A percentile compares a stretch with the other conserved stretches of the same genome.
Evolutionary conservation across 2,888 invertebrate genomes (phyloP).

Genomic region (Drosophila macrospina): DNA sequence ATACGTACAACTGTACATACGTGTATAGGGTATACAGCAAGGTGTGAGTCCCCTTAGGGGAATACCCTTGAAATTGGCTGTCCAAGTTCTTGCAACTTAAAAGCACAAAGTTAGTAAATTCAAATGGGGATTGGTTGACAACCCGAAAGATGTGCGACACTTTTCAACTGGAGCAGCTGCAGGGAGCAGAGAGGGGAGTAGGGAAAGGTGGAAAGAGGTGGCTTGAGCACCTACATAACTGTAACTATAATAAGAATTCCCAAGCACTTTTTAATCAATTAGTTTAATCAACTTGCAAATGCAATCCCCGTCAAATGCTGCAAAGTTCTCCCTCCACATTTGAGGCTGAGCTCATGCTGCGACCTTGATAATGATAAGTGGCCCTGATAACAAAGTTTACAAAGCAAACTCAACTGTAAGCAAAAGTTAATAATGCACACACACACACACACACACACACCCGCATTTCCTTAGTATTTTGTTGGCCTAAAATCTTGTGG

Average conservation of each 20-base stretch:
- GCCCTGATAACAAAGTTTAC: constrained; percentile 66
- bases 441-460: constrained; percentile 17
- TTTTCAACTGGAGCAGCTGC: no score
- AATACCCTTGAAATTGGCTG: constrained; percentile 24
- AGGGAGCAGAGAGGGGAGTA: no score
- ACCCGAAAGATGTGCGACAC: not conserved
- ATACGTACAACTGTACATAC: constrained; percentile 3
- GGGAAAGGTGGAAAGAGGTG: not conserved
- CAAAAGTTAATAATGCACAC: constrained; percentile 64
- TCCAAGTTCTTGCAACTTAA: constrained; percentile 10
- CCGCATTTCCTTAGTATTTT: constrained; percentile 17
- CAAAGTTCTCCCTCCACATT: not conserved
- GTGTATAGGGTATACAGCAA: constrained; percentile 3
- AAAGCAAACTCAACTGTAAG: constrained; percentile 61
- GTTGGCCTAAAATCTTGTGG: constrained; percentile 30
- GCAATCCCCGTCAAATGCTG: not conserved
- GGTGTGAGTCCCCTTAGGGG: constrained; percentile 15
- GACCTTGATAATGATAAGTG: constrained; percentile 47
- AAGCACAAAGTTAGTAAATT: constrained; percentile 16
- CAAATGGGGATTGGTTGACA: constrained; percentile 7
- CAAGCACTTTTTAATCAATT: constrained; percentile 10
- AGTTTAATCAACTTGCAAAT: not conserved
- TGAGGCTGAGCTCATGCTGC: constrained; percentile 5
- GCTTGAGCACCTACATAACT: not conserved
- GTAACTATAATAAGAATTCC: constrained; percentile 1